Conservation (phyloP, 1,140 invertebrate species). For the Callitettix versicolor region DNA sequence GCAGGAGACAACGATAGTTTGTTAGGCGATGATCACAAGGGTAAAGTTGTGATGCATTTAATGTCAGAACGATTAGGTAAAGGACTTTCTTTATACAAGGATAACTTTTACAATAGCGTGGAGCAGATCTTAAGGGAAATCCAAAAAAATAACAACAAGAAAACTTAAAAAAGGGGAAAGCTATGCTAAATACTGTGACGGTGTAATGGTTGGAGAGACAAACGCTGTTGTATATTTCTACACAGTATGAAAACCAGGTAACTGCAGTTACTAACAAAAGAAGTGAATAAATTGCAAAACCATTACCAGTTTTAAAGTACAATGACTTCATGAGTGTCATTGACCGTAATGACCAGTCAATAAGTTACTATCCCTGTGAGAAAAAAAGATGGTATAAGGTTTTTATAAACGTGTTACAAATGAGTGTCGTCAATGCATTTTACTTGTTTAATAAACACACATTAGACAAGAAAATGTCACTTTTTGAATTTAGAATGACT, state of each 20-base stretch:
- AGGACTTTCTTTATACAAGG: conserved; percentile 16
- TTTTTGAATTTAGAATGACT: too few relatives aligned
- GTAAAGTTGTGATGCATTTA: too few relatives aligned
- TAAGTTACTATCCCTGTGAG: conserved; percentile 15
- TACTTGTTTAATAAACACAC: neutral
- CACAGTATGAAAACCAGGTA: neutral
- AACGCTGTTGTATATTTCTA: neutral
- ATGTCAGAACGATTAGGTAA: conserved; percentile 4
- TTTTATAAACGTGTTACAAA: conserved; percentile 16
- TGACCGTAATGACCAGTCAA: conserved; percentile 16
- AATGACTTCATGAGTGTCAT: conserved; percentile 19
- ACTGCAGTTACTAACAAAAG: too few relatives aligned
- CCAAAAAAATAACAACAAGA: neutral
- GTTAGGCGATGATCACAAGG: conserved; percentile 15
- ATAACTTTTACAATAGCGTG: conserved; percentile 15
- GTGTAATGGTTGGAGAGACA: neutral
- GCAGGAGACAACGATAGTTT: conserved; percentile 14
- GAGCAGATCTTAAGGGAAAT: neutral
- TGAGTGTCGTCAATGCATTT: conserved; percentile 8
- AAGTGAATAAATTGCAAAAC: too few relatives aligned
- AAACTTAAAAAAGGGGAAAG: neutral
- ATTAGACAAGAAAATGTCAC: too few relatives aligned
- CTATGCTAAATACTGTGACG: neutral
- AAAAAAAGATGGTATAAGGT: conserved; percentile 21
- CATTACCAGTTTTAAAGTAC: conserved; percentile 16